Conservation (phyloP, 2,888 invertebrate genomes). For the Ligdia adustata region DNA sequence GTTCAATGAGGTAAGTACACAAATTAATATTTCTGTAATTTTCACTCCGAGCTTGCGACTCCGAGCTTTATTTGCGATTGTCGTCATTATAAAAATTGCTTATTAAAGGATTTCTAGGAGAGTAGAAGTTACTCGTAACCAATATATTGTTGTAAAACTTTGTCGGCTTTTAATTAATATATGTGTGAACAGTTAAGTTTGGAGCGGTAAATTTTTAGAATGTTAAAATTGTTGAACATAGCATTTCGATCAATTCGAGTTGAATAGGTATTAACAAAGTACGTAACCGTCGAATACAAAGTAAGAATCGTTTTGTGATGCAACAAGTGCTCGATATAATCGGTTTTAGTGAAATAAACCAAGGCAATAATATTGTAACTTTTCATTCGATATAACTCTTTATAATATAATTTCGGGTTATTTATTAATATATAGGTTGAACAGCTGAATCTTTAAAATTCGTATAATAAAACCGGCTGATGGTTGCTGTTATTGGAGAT, state of each 20-base stretch:
- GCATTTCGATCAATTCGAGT: slow-evolving; percentile 39
- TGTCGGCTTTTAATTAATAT: neutral
- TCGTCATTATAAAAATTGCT: too few species aligned
- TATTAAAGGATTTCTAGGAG: too few species aligned
- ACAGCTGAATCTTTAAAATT: too few species aligned
- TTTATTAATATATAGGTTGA: too few species aligned
- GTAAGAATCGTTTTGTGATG: slow-evolving; percentile 34
- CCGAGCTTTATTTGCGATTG: slow-evolving; percentile 15
- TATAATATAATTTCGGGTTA: too few species aligned
- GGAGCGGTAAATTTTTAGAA: slow-evolving; percentile 8
- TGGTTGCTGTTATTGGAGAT: too few species aligned
- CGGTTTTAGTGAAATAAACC: neutral
- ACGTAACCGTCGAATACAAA: slow-evolving; percentile 25
- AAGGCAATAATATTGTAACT: too few species aligned
- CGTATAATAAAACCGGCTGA: too few species aligned
- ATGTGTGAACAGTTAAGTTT: neutral
- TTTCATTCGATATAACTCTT: too few species aligned
- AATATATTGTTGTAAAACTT: too few species aligned
- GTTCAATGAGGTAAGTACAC: slow-evolving; percentile 63
- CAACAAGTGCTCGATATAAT: slow-evolving; percentile 37
- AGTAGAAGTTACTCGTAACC: too few species aligned
- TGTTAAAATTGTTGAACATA: slow-evolving; percentile 36
- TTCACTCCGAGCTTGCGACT: slow-evolving; percentile 16
- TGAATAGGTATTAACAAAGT: slow-evolving; percentile 33
- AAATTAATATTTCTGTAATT: neutral